Percentiles rank a stretch among this genome's conserved stretches.
phyloP scores from a whole-genome alignment of 2,113 vertebrate species.

The Ondatra zibethicus region DNA sequence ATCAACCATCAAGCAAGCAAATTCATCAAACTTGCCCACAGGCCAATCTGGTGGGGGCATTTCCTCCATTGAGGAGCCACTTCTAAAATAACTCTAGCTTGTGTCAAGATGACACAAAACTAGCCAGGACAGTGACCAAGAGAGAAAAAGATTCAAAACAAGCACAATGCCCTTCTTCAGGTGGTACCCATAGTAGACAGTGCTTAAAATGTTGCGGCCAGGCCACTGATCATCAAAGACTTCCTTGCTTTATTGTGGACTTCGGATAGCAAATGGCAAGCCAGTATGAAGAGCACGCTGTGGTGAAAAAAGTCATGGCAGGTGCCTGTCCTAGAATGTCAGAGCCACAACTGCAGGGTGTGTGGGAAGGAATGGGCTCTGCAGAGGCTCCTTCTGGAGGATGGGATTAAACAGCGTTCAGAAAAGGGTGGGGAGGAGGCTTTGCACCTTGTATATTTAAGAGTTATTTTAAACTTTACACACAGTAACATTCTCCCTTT shows the following conservation, averaged over 20 bases:
- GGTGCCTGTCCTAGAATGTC: not conserved
- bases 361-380: not conserved
- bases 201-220: not conserved
- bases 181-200: accelerated
- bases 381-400: too few species aligned
- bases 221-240: not conserved
- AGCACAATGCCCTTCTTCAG: not conserved
- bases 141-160: not conserved
- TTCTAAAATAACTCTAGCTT: not conserved
- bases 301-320: not conserved
- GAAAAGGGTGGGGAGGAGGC: not conserved
- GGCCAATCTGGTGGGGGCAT: not conserved
- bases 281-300: not conserved
- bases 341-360: too few species aligned
- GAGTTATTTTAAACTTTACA: not conserved
- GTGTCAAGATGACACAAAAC: not conserved
- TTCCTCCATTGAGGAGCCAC: not conserved
- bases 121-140: not conserved
- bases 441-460: not conserved
- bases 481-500: not conserved
- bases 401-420: not conserved
- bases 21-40: not conserved
- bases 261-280: not conserved
- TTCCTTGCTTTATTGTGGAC: too few species aligned
- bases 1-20: not conserved